Evolutionary conservation across 2,888 invertebrate genomes (phyloP), one percentile per base, ranked within the genome.

Genomic region (Latrodectus hesperus): DNA sequence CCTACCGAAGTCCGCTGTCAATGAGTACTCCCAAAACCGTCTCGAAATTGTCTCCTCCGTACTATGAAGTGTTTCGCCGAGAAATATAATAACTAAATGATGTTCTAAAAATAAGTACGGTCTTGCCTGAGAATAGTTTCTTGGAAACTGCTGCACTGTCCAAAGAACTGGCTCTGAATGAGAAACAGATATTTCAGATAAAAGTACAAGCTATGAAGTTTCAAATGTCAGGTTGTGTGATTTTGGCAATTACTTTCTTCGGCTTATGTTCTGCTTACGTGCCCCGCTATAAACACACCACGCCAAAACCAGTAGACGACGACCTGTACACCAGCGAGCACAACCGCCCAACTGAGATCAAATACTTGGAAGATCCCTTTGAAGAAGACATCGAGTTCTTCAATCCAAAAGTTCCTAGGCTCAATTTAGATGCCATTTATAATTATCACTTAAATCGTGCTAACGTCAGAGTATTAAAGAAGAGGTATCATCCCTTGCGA

Each of bases 291-390:
- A 60, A 52, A 51, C 12, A 64, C 17, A 55, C 64, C 14, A 80
- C 72, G 9, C 49, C 51, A 12, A 64, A 64, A 17, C 80, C 81
- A 17, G 67, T 65, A 10, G 81, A 81, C 16, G 60, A 67, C 52
- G n/a, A 26, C 52, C 11, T 60, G 8, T 65, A 22, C 52, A 67
- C 65, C 9, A 64, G 16, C 55, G 75, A 84, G 10, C 52, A 72
- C 52, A 74, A 73, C 53, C 64, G 52, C n/a, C 84, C 84, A 11
- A 78, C 65, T 4, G 77, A 65, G 16, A 73, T 78, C n/a, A 77
- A 26, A 64, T 55, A 51, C 65, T 3, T 80, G n/a, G 22, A 17
- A 22, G 16, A 74, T 38, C 65, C 72, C 4, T 60, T 16, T 11
- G 60, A 60, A 16, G 60, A 12, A 60, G 60, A 60, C 4, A n/a